Base-by-base conservation (phyloP, 1,140 invertebrate species). In the Bombus terrestris region DNA sequence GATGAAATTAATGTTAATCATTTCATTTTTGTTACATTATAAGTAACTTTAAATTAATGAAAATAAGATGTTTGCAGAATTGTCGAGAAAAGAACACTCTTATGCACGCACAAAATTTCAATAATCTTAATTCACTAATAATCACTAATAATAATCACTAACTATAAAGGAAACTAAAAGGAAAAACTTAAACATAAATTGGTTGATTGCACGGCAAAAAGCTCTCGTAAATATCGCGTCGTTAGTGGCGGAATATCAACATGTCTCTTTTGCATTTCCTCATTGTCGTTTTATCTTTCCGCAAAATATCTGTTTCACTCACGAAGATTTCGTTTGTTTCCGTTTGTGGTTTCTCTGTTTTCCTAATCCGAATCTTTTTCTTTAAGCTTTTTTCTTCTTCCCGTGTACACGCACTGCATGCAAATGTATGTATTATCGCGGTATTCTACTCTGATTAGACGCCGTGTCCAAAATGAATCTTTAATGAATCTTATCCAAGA, bases 381-480 rank as follows among this genome's bases (percentile, higher is more conserved):
- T 62, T 18, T 39, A 68, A 78, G 41, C 74, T 41, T 41, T 62
- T 66, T 53, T 43, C 86, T 78, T 75, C 39, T 75, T 47, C 32
- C 32, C 43, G 28, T 43, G 68, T 71, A 75, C 53, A 78, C 80
- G 53, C 13, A 62, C 66, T 57, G 64, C 86, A 79, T 88, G 69
- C 80, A 87, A 89, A 88, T 75, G 64, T 66, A 80, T 87, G 62
- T 81, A 89, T 87, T 81, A 88, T 89, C 78, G 64, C 64, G 47
- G 75, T 73, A 77, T 81, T 79, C 76, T 72, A 76, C 78, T 68
- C 64, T 72, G 62, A 75, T 75, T 74, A 74, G 43, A 73, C 66
- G 77, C 66, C 41, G 66, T 68, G 81, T 85, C 59, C 69, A 77
- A 89, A 88, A 88, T 81, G 81, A 88, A 89, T 89, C 73, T 88